phyloP scores from a whole-genome alignment of 2,113 vertebrate species.

The Pelvicachromis taeniatus region DNA sequence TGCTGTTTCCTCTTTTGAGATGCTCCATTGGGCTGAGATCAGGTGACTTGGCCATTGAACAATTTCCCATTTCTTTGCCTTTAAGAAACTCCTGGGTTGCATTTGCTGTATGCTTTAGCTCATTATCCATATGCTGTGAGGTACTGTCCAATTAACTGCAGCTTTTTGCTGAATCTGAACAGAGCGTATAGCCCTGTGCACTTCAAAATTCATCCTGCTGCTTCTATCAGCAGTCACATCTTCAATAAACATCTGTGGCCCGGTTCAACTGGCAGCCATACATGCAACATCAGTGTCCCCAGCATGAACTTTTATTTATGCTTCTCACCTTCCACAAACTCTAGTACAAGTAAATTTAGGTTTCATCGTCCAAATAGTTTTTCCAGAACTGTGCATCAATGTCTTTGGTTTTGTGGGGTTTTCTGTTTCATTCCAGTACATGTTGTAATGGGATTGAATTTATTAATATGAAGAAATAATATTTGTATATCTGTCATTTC shows the following conservation, averaged over 20 bases:
- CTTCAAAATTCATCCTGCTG: not conserved
- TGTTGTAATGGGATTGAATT: not conserved
- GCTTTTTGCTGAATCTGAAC: not conserved
- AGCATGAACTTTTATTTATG: not conserved
- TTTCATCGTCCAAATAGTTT: not conserved
- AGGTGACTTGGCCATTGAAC: not conserved
- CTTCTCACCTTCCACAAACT: not conserved
- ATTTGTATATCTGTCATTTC: not conserved
- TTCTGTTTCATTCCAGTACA: not conserved
- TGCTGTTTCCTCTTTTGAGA: not conserved
- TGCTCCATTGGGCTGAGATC: not conserved
- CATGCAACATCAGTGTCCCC: not conserved
- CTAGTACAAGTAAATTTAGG: not conserved
- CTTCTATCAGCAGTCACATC: not conserved
- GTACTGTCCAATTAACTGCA: not conserved
- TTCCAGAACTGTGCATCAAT: not conserved
- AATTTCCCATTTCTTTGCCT: not conserved
- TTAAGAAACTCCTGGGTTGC: not conserved
- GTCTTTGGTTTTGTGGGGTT: not conserved
- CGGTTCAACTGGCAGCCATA: not conserved
- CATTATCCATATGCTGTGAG: not conserved
- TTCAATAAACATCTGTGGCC: not conserved
- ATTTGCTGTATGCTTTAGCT: not conserved
- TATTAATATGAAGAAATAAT: not conserved
- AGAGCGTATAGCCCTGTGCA: not conserved